Percentiles rank a stretch among this genome's conserved stretches.
Conservation (phyloP, 1,140 invertebrate genomes). For the Rhyzopertha dominica region DNA sequence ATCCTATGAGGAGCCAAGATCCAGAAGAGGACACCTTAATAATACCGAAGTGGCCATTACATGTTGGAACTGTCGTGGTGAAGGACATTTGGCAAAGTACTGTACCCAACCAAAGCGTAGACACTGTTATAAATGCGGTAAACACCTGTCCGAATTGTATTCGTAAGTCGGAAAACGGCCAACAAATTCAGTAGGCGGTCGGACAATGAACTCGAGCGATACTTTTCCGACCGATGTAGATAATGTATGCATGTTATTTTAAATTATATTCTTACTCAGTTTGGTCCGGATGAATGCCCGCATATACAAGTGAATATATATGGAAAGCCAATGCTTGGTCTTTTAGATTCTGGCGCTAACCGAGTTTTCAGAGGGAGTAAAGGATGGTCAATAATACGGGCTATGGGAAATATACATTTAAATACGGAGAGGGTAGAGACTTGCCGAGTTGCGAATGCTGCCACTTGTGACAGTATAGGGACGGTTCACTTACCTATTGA, state of each 20-base stretch:
- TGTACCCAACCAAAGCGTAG: not conserved
- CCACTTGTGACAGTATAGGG: slow-evolving; percentile 11
- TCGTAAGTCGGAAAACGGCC: slow-evolving; percentile 3
- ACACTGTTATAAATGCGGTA: slow-evolving; percentile 1
- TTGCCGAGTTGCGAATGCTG: slow-evolving; percentile 18
- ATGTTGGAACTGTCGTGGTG: not conserved
- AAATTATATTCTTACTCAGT: no score
- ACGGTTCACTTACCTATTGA: slow-evolving; percentile 3
- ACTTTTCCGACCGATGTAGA: no score
- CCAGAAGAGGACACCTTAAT: not conserved
- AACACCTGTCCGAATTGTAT: not conserved
- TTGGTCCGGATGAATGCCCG: no score
- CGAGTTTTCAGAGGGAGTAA: no score
- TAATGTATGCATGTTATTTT: no score
- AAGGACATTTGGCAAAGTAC: not conserved
- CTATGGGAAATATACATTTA: no score
- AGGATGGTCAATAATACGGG: no score
- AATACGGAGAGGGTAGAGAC: no score
- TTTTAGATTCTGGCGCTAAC: no score
- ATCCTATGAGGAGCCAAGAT: not conserved
- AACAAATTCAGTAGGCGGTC: not conserved
- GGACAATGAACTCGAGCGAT: not conserved
- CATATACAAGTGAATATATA: no score
- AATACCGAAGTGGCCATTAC: not conserved
- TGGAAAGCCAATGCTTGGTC: no score